Conservation (phyloP, 2,888 invertebrate species). For the Tinea pellionella region DNA sequence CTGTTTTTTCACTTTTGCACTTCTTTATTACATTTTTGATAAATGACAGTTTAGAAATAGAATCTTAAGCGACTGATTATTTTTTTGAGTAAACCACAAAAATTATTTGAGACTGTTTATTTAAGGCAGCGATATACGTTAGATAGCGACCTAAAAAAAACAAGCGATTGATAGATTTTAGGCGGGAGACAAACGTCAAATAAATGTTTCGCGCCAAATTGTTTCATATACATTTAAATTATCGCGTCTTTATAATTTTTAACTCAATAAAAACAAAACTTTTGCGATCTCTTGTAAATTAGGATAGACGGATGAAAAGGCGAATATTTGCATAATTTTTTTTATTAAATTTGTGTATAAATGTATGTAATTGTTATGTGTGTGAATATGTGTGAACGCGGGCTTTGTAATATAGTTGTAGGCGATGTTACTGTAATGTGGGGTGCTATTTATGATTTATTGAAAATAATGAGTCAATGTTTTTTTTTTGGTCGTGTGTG, state of each 20-base stretch:
- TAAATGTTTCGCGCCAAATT: background rate
- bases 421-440: background rate
- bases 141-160: too few species aligned
- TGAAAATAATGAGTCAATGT: too few species aligned
- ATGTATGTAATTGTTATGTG: background rate
- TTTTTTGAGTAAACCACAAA: conserved; percentile 34
- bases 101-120: conserved; percentile 54
- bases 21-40: too few species aligned
- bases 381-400: background rate
- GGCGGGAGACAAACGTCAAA: too few species aligned
- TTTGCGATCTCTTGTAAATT: background rate
- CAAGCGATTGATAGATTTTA: too few species aligned
- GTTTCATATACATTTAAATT: too few species aligned
- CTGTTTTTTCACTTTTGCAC: background rate
- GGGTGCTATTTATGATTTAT: background rate
- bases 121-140: conserved; percentile 42
- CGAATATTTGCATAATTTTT: background rate
- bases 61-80: conserved; percentile 40
- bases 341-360: background rate
- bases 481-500: too few species aligned
- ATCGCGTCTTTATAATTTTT: too few species aligned
- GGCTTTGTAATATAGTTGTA: background rate
- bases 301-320: background rate
- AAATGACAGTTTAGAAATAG: background rate
- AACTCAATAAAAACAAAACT: background rate